Evolutionary conservation across 2,797 vertebrate species (phyloP).

Genomic region (Neostethus bicornis): DNA sequence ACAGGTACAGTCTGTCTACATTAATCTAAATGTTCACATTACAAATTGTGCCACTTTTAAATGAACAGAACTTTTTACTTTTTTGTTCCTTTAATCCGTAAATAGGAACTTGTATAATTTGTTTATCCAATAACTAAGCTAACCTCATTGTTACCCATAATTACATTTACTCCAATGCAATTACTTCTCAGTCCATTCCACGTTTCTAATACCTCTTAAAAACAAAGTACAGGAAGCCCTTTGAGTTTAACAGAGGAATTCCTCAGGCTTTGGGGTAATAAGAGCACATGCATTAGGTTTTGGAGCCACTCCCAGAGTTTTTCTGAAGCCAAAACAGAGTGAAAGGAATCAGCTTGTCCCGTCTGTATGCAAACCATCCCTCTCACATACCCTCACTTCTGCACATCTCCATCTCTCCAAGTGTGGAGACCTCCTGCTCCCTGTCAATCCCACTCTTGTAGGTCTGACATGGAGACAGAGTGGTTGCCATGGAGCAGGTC

Average conservation of each 20-base stretch:
- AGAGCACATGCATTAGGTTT: constrained; percentile 29
- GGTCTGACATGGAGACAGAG: constrained; percentile 50
- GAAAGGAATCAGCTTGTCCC: constrained; percentile 29
- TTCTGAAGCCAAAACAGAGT: constrained; percentile 46
- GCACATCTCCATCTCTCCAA: background rate
- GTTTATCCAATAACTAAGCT: background rate
- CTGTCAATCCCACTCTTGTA: constrained; percentile 52
- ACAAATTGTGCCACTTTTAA: background rate
- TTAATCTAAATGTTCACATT: too few relatives aligned
- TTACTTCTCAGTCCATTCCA: background rate
- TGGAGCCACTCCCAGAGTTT: constrained; percentile 40
- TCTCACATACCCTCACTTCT: constrained; percentile 17
- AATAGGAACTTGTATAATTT: background rate
- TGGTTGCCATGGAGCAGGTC: constrained; percentile 70
- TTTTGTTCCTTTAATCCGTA: constrained; percentile 5
- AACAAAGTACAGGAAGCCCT: constrained; percentile 25
- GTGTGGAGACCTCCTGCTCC: constrained; percentile 38
- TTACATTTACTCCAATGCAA: constrained; percentile 1
- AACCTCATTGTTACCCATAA: background rate
- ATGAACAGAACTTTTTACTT: background rate
- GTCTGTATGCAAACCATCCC: constrained; percentile 60
- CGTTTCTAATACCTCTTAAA: constrained; percentile 8
- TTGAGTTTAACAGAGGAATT: constrained; percentile 54
- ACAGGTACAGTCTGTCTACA: too few relatives aligned
- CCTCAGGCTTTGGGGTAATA: constrained; percentile 54